phyloP scores from a whole-genome alignment of 1,140 invertebrate species.

The Ridgeia piscesae region DNA sequence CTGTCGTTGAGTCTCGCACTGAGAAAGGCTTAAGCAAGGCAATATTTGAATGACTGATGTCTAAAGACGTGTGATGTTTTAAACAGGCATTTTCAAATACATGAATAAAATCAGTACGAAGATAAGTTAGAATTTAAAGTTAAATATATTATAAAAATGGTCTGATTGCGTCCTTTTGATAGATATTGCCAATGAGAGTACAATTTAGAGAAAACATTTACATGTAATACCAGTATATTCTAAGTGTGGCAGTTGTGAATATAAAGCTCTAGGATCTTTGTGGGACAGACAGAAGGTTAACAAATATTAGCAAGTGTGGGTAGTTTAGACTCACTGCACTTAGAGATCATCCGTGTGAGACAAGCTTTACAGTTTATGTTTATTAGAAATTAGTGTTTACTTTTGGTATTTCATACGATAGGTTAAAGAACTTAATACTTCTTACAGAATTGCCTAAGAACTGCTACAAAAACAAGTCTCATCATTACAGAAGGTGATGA shows the following conservation, averaged over 20 bases:
- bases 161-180: no score
- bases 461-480: neutral
- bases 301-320: neutral
- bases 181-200: no score
- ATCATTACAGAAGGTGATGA: no score
- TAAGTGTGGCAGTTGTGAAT: neutral
- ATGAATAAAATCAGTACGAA: neutral
- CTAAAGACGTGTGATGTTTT: neutral
- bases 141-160: no score
- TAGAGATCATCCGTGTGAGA: neutral
- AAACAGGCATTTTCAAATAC: neutral
- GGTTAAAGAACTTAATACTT: neutral
- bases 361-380: neutral
- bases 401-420: neutral
- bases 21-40: neutral
- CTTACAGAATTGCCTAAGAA: neutral
- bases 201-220: no score
- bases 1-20: neutral
- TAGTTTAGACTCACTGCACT: neutral
- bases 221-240: neutral
- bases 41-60: neutral
- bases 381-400: neutral
- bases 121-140: neutral
- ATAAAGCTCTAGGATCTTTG: neutral
- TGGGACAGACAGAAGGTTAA: neutral